These are phyloP conservation scores for Ctenochaetus hawaiiensis DNA, from an alignment of 2,797 vertebrate species.

Conservation along the genomic window DNA sequence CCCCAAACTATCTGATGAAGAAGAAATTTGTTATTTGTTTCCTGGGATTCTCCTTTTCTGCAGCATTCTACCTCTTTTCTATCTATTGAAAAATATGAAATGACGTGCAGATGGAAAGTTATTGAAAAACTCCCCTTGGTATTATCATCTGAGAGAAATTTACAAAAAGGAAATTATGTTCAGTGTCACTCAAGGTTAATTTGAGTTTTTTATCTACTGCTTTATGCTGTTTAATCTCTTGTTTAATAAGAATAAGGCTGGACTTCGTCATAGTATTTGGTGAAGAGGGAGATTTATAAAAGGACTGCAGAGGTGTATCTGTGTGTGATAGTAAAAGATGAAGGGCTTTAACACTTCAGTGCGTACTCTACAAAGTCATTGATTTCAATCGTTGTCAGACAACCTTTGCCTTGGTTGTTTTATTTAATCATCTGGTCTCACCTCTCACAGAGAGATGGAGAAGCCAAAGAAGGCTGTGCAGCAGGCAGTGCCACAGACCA, in stretches of 20 bases:
- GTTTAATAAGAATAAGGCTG: constrained; percentile 22
- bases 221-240: constrained; percentile 27
- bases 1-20: constrained; percentile 37
- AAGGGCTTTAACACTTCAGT: constrained; percentile 1
- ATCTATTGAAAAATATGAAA: constrained; percentile 12
- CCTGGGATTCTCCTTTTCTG: constrained; percentile 10
- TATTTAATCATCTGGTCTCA: constrained; percentile 9
- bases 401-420: constrained; percentile 8
- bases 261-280: not conserved
- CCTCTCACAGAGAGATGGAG: constrained; percentile 83
- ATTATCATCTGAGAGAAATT: constrained; percentile 7
- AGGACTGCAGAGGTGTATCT: not conserved
- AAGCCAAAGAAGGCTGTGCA: constrained; percentile 85
- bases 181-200: constrained; percentile 42
- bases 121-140: constrained; percentile 3
- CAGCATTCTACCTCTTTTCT: constrained; percentile 12
- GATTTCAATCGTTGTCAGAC: not conserved
- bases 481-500: constrained; percentile 89
- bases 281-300: constrained; percentile 14
- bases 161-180: constrained; percentile 35
- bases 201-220: constrained; percentile 24
- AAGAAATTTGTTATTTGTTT: constrained; percentile 51
- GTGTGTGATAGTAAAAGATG: not conserved
- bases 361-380: not conserved
- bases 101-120: constrained; percentile 20